These are phyloP conservation scores for Acanthosepion lycidas DNA, from an alignment of 2,888 invertebrate species.

Conservation along the genomic window DNA sequence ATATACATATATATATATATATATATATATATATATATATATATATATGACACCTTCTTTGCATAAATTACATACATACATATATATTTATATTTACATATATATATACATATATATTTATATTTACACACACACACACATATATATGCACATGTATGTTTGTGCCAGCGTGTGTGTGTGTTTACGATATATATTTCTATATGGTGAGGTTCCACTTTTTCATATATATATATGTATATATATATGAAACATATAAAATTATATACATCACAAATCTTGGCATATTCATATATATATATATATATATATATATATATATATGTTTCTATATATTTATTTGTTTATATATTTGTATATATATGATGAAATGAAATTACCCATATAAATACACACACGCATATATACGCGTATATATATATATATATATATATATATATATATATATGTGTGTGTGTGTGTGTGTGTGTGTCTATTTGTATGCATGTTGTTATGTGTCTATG, in stretches of 20 bases:
- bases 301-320: background rate
- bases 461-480: background rate
- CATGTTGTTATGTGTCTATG: background rate
- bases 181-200: background rate
- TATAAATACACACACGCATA: background rate
- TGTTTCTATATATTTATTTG: background rate
- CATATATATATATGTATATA: too few species aligned
- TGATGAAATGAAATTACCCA: background rate
- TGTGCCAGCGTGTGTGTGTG: background rate
- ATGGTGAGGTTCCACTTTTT: too few species aligned
- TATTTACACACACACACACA: background rate
- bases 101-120: too few species aligned
- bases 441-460: background rate
- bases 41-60: background rate
- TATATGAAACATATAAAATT: too few species aligned
- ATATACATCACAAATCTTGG: too few species aligned
- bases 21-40: background rate
- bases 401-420: background rate
- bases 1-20: background rate
- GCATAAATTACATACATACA: background rate
- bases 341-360: background rate
- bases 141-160: background rate
- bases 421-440: background rate
- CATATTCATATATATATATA: background rate
- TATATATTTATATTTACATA: background rate